Evolutionary conservation across 1,140 invertebrate species (phyloP), one percentile per base, ranked within the genome.

Genomic region (Portunus trituberculatus): DNA sequence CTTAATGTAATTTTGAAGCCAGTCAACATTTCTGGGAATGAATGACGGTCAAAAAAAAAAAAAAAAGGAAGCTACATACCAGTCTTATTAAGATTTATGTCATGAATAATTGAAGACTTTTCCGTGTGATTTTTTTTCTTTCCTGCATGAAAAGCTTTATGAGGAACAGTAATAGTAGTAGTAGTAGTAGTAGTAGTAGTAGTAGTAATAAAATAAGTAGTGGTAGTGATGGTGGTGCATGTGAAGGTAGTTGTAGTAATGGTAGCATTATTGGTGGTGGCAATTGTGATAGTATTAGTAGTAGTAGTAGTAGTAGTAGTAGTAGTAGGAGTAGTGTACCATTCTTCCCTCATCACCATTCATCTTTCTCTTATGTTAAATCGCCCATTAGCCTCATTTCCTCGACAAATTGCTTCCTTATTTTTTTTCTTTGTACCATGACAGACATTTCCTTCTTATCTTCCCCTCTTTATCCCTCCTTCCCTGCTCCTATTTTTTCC

Each of bases 131-230:
- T n/a, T 76, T n/a, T n/a, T 59, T 59, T 59, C 20, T 59, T 59
- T 76, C 67, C n/a, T 76, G 1, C 12, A 76, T 16, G 20, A 46
- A 59, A 59, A 4, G 52, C 0, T 59, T 59, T 59, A 20, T 59
- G 52, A 86, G 83, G 8, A 86, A 32, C 31, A 86, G 1, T 86
- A 86, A 25, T 86, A 28, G n/a, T 86, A 28, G n/a, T 86, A 25
- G 83, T 86, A 32, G 83, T 86, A 86, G 83, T 25, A 86, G 83
- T 86, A 86, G 12, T 86, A 86, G 83, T 86, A 86, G n/a, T 28
- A 86, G 83, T 86, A 32, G 83, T 86, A 86, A 25, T 86, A 25
- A 25, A 7, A 84, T 6, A 7, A 86, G 83, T 86, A 86, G 83
- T 86, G n/a, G 83, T 86, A 86, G 83, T 86, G 10, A 25, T 86